Evolutionary conservation across 2,888 invertebrate genomes (phyloP), one percentile per base, ranked within the genome.

Genomic region (Pammene fasciana): DNA sequence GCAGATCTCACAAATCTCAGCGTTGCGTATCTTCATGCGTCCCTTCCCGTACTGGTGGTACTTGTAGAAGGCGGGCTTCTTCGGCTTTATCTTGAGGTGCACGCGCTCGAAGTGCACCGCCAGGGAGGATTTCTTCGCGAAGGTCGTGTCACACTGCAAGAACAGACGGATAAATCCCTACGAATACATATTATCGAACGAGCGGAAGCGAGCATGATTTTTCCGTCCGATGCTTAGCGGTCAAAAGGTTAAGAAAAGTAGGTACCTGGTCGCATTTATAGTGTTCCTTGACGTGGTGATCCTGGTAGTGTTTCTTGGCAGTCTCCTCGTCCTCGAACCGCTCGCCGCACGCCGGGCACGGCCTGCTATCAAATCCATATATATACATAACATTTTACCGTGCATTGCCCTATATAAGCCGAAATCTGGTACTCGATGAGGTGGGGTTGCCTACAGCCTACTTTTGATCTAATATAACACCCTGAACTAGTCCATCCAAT

Each of bases 1-100:
- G 46, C 72, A 72, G 5, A 72, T 67, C 36, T 72, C 72, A 38
- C 72, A 72, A 0, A 72, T 70, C 46, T 70, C 68, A 6, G 68
- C 57, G 65, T 70, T 65, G 0, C 68, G 36, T 26, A 70, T 64
- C 55, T 72, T 72, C 46, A 65, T 36, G 1, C 68, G 36, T 0
- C 65, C 54, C 59, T 67, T 68, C 10, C 60, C 64, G 62, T 62
- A 65, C 55, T 59, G 68, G 52, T 70, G 68, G 59, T 70, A 70
- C 41, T 70, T 70, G 59, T 70, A 70, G 59, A 70, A 70, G 5
- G 68, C 68, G 0, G 68, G 68, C 26, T 70, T 70, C 46, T 70
- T 70, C 5, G 68, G 68, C 9, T 70, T 70, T 7, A 70, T 70
- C 46, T 70, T 70, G 45, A 70, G 65, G 8, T 67, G 66, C 0